These are phyloP conservation scores for Myiothlypis coronata DNA, from an alignment of 2,797 vertebrate genomes.

Conservation along the genomic window DNA sequence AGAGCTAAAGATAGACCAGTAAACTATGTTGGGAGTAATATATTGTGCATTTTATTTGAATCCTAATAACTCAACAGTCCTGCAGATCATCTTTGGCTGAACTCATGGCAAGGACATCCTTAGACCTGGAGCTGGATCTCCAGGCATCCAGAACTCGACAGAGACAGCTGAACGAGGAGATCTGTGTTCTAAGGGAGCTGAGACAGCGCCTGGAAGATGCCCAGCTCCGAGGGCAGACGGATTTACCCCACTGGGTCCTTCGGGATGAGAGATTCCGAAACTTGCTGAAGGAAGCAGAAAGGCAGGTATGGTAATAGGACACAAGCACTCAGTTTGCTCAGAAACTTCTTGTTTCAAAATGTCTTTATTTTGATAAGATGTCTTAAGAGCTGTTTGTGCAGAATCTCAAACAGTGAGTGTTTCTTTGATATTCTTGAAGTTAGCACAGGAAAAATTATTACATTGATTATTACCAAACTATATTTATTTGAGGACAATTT, in stretches of 20 bases:
- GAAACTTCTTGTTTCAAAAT: background rate
- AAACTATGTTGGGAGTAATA: background rate
- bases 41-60: background rate
- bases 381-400: background rate
- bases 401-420: background rate
- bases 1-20: background rate
- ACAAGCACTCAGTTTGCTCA: background rate
- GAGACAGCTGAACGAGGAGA: conserved; percentile 93
- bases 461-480: background rate
- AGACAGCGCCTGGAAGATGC: conserved; percentile 92
- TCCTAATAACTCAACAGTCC: conserved; percentile 74
- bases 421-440: background rate
- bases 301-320: conserved; percentile 80
- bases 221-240: conserved; percentile 78
- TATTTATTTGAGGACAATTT: background rate
- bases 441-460: background rate
- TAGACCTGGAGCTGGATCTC: conserved; percentile 99
- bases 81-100: conserved; percentile 91
- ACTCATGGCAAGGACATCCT: conserved; percentile 92
- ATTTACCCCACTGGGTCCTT: conserved; percentile 91
- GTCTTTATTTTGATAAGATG: background rate
- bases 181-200: conserved; percentile 87
- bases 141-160: conserved; percentile 96
- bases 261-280: conserved; percentile 89
- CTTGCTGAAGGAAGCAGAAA: conserved; percentile 91